Conservation (phyloP, 2,113 vertebrate species). For the Carassius gibelio region DNA sequence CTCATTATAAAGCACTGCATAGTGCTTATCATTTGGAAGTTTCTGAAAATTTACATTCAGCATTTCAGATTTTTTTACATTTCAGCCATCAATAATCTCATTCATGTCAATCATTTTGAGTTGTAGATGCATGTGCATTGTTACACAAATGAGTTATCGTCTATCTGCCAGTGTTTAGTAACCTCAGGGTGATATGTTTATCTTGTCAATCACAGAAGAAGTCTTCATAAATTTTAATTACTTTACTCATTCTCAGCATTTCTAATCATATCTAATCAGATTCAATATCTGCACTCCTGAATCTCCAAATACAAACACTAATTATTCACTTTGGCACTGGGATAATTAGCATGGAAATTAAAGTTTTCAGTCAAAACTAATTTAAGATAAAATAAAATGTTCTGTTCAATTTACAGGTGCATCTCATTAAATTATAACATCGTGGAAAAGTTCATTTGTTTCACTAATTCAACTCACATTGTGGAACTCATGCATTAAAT, state of each 20-base stretch:
- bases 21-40: not conserved
- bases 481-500: no score
- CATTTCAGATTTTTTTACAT: not conserved
- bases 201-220: slow-evolving; percentile 13
- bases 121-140: not conserved
- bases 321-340: not conserved
- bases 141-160: not conserved
- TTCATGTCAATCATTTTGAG: not conserved
- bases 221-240: not conserved
- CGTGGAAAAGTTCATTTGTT: no score
- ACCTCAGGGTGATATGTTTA: not conserved
- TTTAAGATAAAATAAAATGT: not conserved
- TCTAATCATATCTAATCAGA: slow-evolving; percentile 19
- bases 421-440: no score
- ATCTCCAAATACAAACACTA: not conserved
- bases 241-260: not conserved
- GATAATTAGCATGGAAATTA: not conserved
- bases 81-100: not conserved
- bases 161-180: not conserved
- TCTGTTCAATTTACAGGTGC: not conserved
- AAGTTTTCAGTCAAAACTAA: not conserved
- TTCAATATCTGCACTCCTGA: not conserved
- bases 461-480: no score
- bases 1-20: not conserved
- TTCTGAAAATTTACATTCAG: not conserved